Evolutionary conservation across 2,888 invertebrate genomes (phyloP), one percentile per base, ranked within the genome.

Genomic region (Eumacrocentrus americanus): DNA sequence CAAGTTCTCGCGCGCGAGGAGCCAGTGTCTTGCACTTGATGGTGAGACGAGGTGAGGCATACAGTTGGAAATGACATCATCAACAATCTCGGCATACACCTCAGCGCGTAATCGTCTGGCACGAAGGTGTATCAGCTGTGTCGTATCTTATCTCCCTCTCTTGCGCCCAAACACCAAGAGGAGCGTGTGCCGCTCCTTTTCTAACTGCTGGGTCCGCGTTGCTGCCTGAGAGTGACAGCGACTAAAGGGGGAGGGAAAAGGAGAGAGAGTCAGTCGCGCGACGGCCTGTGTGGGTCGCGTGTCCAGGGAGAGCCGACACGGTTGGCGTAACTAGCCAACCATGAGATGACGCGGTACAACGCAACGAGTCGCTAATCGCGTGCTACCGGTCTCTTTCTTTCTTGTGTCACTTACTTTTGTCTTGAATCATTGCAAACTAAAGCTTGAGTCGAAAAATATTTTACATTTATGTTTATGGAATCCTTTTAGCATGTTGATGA

Each of bases 1-100:
- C 55, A 63, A 58, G 61, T 62, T 25, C 12, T 23, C 23, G 20
- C 4, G 12, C 12, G 23, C 7, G 12, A 42, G 9, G 38, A 44
- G 57, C 20, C 29, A 40, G 46, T 56, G 54, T 62, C 57, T 52
- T 50, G 44, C 71, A 72, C 71, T 68, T 72, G 68, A 68, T 67
- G 59, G 34, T 23, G 35, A 46, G 22, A 51, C 37, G 40, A 47
- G 37, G 58, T 51, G 48, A 52, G 58, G 50, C 67, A 71, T 72
- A 71, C 73, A 73, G 70, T 70, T 75, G 72, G 72, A 68, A 74
- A 76, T 79, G 79, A 80, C 77, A 78, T 79, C 79, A 79, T 74
- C 72, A 70, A 67, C 74, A 68, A 74, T 73, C 71, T 71, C 65
- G 61, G 55, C 48, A 47, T 58, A 37, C 50, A 57, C 55, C 52